Conservation (phyloP, 1,140 invertebrate genomes). For the Tribolium madens region DNA sequence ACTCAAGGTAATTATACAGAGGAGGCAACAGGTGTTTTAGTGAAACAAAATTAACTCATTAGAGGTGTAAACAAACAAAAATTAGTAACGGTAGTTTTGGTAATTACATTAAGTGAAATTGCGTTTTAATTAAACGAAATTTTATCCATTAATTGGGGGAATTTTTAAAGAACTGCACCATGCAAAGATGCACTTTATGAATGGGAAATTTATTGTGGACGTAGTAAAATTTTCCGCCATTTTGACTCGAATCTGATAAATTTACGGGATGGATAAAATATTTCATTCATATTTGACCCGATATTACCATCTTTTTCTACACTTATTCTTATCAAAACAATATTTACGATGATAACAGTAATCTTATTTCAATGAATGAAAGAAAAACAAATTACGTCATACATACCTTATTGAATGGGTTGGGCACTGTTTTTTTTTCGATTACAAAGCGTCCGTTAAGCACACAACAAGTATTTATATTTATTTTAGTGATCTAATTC, state of each 20-base stretch:
- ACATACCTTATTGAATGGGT: conserved; percentile 53
- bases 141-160: neutral
- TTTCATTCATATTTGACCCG: conserved; percentile 22
- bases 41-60: neutral
- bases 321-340: conserved; percentile 24
- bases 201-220: conserved; percentile 11
- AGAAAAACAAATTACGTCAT: conserved; percentile 58
- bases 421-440: conserved; percentile 46
- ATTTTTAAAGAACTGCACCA: conserved; percentile 1
- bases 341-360: conserved; percentile 35
- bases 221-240: conserved; percentile 46
- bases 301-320: neutral
- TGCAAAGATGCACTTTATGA: conserved; percentile 12
- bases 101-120: neutral
- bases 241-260: conserved; percentile 40
- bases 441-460: neutral
- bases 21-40: neutral
- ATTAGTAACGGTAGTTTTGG: neutral
- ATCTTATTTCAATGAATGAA: conserved; percentile 51
- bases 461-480: neutral
- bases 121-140: neutral
- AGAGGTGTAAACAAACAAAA: neutral
- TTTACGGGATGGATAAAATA: neutral
- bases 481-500: neutral
- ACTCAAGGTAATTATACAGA: neutral